Evolutionary conservation across 2,888 invertebrate genomes (phyloP).

Genomic region (Keiferia lycopersicella): DNA sequence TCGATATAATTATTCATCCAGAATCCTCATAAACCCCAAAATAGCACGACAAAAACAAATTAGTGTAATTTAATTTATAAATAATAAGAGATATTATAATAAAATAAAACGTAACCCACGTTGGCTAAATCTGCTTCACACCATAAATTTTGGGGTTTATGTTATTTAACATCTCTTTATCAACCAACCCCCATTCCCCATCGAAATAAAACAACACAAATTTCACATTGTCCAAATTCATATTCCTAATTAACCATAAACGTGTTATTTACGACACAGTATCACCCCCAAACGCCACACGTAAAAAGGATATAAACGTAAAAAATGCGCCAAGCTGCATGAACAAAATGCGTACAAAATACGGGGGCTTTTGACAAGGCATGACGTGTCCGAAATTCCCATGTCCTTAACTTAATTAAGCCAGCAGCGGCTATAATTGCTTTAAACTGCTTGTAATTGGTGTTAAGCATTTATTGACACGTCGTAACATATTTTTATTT

Average conservation of each 20-base stretch:
- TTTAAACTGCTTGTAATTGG: slow-evolving; percentile 59
- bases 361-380: slow-evolving; percentile 24
- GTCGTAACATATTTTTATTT: slow-evolving; percentile 52
- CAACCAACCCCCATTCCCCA: slow-evolving; percentile 23
- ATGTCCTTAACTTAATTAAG: slow-evolving; percentile 43
- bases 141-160: slow-evolving; percentile 4
- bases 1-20: too few species aligned
- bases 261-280: slow-evolving; percentile 28
- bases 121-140: slow-evolving; percentile 1
- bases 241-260: slow-evolving; percentile 29
- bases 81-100: neutral
- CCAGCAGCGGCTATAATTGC: slow-evolving; percentile 46
- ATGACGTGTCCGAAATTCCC: slow-evolving; percentile 37
- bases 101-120: neutral
- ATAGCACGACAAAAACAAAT: too few species aligned
- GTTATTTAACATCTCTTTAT: slow-evolving; percentile 7
- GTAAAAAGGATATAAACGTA: slow-evolving; percentile 26
- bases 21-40: too few species aligned
- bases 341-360: slow-evolving; percentile 16
- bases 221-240: slow-evolving; percentile 17
- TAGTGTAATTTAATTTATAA: too few species aligned
- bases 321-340: slow-evolving; percentile 21
- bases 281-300: slow-evolving; percentile 20
- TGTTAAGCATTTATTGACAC: slow-evolving; percentile 63
- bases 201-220: slow-evolving; percentile 11